Evolutionary conservation across 2,888 invertebrate genomes (phyloP).

Genomic region (Monoplex corrugatus): DNA sequence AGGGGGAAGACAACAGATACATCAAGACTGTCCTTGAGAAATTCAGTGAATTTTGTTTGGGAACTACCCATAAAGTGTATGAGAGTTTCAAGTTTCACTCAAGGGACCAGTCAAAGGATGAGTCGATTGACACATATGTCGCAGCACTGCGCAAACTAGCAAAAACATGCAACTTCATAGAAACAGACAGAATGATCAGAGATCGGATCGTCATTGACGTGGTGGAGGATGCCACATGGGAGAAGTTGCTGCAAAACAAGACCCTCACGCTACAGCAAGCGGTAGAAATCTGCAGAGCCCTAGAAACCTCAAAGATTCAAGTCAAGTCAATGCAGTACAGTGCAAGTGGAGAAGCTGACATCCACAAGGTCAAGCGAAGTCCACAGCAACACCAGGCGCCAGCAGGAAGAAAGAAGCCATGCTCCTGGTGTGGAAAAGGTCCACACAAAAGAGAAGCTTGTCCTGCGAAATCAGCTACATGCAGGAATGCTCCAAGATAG

Average conservation of each 20-base stretch:
- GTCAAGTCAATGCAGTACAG: not conserved
- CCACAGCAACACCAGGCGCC: not conserved
- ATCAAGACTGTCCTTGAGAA: not conserved
- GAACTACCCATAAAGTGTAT: conserved; percentile 1
- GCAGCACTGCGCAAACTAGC: not conserved
- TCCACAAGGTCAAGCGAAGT: not conserved
- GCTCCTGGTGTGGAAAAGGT: not conserved
- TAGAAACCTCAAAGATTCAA: not conserved
- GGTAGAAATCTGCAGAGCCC: not conserved
- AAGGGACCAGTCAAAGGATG: not conserved
- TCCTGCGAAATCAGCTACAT: not conserved
- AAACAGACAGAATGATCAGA: conserved; percentile 5
- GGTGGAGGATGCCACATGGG: not conserved
- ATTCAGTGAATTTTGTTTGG: not conserved
- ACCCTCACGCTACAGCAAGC: conserved; percentile 3
- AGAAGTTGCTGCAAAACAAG: not conserved
- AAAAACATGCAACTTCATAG: conserved; percentile 1
- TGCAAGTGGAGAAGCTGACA: too few species aligned
- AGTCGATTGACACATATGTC: conserved; percentile 9
- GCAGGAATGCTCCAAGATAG: not conserved
- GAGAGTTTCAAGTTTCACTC: conserved; percentile 6
- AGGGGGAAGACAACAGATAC: not conserved
- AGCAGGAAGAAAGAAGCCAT: not conserved
- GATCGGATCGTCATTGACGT: conserved; percentile 10
- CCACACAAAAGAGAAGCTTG: conserved; percentile 18